A percentile compares a stretch with the other conserved stretches of the same genome.
These are phyloP conservation scores for Plecturocebus donacophilus DNA, from an alignment of 2,113 vertebrate species.

Conservation along the genomic window DNA sequence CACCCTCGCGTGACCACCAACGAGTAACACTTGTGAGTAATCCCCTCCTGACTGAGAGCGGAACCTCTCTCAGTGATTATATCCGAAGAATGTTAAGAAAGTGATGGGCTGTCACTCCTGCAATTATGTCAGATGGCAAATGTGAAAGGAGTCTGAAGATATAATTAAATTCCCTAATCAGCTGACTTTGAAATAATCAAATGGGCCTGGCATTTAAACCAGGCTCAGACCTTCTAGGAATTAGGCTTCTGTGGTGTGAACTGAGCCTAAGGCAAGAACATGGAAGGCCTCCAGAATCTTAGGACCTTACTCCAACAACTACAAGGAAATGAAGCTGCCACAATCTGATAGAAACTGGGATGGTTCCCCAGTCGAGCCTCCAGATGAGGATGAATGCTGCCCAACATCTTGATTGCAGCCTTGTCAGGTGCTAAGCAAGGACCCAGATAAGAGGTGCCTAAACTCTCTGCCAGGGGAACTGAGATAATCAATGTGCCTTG, in stretches of 20 bases:
- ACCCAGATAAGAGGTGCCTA: neutral
- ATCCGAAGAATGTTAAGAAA: neutral
- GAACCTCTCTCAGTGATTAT: neutral
- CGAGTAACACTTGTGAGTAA: neutral
- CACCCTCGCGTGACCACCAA: neutral
- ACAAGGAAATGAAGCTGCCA: neutral
- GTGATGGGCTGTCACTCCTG: neutral
- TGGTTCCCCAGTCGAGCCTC: neutral
- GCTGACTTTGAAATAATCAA: neutral
- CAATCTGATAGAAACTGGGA: neutral
- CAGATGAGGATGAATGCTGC: neutral
- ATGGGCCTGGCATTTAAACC: neutral
- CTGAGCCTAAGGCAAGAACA: neutral
- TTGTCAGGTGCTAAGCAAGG: neutral
- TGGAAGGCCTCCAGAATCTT: neutral
- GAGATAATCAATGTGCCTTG: neutral
- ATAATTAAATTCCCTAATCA: neutral
- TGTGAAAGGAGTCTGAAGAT: neutral
- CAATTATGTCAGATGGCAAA: neutral
- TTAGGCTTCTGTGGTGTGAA: neutral
- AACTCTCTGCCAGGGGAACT: neutral
- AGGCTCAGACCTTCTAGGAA: neutral
- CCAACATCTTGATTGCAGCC: neutral
- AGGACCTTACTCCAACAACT: neutral
- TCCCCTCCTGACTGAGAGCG: neutral